phyloP scores from a whole-genome alignment of 2,888 invertebrate genomes.

The Zygogramma bicolorata region DNA sequence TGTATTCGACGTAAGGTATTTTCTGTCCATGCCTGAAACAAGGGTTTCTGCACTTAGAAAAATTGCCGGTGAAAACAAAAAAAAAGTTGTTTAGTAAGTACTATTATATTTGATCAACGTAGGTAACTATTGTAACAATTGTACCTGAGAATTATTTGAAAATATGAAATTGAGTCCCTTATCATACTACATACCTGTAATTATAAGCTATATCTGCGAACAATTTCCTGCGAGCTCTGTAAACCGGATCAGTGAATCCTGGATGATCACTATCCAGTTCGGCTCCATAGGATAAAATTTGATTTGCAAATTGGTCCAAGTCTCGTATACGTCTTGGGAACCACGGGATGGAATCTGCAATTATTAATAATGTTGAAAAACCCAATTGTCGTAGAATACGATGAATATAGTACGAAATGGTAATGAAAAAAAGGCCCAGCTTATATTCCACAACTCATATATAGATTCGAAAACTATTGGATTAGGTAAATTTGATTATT shows the following conservation, averaged over 20 bases:
- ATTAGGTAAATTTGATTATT: no score
- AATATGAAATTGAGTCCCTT: background rate
- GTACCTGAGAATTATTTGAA: background rate
- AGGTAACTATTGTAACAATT: no score
- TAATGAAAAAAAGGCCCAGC: no score
- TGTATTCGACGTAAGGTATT: slow-evolving; percentile 92
- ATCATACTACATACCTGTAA: slow-evolving; percentile 72
- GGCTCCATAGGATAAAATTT: slow-evolving; percentile 95
- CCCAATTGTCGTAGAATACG: no score
- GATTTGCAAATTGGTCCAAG: slow-evolving; percentile 95
- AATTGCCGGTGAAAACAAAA: no score
- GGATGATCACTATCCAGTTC: slow-evolving; percentile 97
- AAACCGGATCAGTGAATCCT: slow-evolving; percentile 94
- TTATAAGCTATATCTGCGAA: slow-evolving; percentile 97
- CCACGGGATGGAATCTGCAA: slow-evolving; percentile 90
- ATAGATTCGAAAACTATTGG: no score
- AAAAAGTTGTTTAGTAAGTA: no score
- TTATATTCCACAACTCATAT: no score
- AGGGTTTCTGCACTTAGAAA: no score
- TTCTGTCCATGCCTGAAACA: slow-evolving; percentile 81
- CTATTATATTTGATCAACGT: no score
- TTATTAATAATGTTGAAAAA: no score
- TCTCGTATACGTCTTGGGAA: slow-evolving; percentile 96
- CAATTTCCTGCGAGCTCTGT: slow-evolving; percentile 80
- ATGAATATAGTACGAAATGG: no score